phyloP scores from a whole-genome alignment of 2,113 vertebrate genomes.

The Petroica traversi region DNA sequence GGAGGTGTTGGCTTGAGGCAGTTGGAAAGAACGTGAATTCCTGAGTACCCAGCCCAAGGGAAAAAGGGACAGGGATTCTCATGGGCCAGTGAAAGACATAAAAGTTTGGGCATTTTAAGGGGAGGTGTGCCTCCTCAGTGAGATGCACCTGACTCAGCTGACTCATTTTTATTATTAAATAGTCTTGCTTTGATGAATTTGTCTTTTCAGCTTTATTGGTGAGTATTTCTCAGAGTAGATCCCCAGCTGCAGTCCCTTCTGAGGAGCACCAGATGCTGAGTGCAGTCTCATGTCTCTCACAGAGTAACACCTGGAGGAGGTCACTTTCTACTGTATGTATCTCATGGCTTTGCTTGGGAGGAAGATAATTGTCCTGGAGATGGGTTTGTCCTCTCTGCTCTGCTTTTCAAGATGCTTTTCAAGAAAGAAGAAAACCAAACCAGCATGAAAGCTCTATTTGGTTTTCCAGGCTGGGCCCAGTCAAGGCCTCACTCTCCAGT shows the following conservation, averaged over 20 bases:
- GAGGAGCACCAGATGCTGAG: not conserved
- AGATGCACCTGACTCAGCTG: not conserved
- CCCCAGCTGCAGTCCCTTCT: not conserved
- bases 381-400: not conserved
- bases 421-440: not conserved
- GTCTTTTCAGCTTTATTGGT: rapidly evolving
- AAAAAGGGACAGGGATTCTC: not conserved
- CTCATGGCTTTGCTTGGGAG: not conserved
- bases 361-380: not conserved
- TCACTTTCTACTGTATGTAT: not conserved
- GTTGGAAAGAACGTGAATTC: not conserved
- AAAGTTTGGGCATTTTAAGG: not conserved
- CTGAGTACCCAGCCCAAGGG: not conserved
- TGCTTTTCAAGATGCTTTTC: not conserved
- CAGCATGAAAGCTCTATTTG: not conserved
- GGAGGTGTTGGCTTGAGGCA: not conserved
- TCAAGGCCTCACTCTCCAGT: not conserved
- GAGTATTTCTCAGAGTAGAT: not conserved
- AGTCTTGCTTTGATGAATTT: rapidly evolving
- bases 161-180: not conserved
- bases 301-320: not conserved
- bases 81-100: not conserved
- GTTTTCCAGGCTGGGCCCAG: not conserved
- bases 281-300: not conserved
- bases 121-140: not conserved